These are phyloP conservation scores for Drosophila ohnishii DNA, from an alignment of 1,140 invertebrate species.

Conservation along the genomic window DNA sequence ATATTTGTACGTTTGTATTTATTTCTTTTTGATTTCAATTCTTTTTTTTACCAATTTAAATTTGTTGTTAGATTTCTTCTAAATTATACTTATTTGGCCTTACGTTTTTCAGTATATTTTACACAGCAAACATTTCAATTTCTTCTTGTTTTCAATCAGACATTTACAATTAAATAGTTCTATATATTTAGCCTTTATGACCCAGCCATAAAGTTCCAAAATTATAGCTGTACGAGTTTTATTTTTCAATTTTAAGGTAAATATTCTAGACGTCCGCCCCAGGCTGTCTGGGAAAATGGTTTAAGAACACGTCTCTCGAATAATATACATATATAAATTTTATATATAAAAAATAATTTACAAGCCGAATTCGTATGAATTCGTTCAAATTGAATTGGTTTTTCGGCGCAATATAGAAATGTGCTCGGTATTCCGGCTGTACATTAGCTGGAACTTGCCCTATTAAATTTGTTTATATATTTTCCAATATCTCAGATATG, in stretches of 20 bases:
- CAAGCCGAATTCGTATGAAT: background rate
- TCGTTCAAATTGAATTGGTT: background rate
- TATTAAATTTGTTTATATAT: slow-evolving; percentile 4
- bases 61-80: too few relatives aligned
- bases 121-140: background rate
- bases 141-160: background rate
- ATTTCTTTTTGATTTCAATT: background rate
- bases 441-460: background rate
- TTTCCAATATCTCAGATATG: slow-evolving; percentile 16
- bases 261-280: slow-evolving; percentile 8
- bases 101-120: background rate
- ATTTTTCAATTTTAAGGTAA: slow-evolving; percentile 11
- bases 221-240: slow-evolving; percentile 4
- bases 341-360: slow-evolving; percentile 3
- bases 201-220: slow-evolving; percentile 4
- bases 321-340: background rate
- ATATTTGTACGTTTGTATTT: background rate
- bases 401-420: background rate
- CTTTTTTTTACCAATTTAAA: too few relatives aligned
- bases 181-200: slow-evolving; percentile 7
- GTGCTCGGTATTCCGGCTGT: background rate
- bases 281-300: slow-evolving; percentile 5
- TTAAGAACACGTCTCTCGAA: slow-evolving; percentile 1
- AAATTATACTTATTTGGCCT: background rate
- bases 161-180: slow-evolving; percentile 1